phyloP scores from a whole-genome alignment of 2,888 invertebrate species.

The Calameuta pallipes region DNA sequence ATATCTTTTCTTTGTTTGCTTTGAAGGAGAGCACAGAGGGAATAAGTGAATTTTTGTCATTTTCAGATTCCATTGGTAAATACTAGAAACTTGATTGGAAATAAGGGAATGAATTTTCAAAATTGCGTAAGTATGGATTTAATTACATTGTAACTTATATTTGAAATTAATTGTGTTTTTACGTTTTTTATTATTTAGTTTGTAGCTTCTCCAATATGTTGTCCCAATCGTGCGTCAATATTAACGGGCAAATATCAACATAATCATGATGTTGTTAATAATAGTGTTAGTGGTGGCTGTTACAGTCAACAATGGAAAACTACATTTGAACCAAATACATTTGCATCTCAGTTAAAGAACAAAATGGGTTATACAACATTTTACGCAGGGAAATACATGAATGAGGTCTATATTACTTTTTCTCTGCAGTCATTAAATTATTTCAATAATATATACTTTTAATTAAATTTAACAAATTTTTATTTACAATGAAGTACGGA shows the following conservation, averaged over 20 bases:
- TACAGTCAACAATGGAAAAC: conserved; percentile 77
- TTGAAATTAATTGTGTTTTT: neutral
- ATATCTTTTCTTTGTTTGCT: neutral
- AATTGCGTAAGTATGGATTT: conserved; percentile 76
- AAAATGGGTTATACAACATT: conserved; percentile 81
- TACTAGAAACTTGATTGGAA: conserved; percentile 73
- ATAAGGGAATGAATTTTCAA: conserved; percentile 75
- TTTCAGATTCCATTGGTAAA: conserved; percentile 77
- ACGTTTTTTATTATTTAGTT: conserved; percentile 70
- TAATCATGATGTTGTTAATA: conserved; percentile 83
- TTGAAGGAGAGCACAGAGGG: neutral
- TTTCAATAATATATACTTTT: conserved; percentile 22
- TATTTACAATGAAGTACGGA: conserved; percentile 72
- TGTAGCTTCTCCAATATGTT: conserved; percentile 87
- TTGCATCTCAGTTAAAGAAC: conserved; percentile 76
- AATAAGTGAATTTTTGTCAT: conserved; percentile 41
- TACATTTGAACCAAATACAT: conserved; percentile 73
- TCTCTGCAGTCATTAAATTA: neutral
- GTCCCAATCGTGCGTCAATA: conserved; percentile 89
- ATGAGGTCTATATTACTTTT: conserved; percentile 72
- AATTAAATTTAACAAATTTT: neutral
- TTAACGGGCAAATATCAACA: conserved; percentile 87
- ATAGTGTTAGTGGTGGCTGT: conserved; percentile 83
- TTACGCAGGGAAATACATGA: conserved; percentile 95
- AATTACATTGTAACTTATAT: conserved; percentile 7